Evolutionary conservation across 2,888 invertebrate genomes (phyloP), one percentile per base, ranked within the genome.

Genomic region (Caenorhabditis sinica): DNA sequence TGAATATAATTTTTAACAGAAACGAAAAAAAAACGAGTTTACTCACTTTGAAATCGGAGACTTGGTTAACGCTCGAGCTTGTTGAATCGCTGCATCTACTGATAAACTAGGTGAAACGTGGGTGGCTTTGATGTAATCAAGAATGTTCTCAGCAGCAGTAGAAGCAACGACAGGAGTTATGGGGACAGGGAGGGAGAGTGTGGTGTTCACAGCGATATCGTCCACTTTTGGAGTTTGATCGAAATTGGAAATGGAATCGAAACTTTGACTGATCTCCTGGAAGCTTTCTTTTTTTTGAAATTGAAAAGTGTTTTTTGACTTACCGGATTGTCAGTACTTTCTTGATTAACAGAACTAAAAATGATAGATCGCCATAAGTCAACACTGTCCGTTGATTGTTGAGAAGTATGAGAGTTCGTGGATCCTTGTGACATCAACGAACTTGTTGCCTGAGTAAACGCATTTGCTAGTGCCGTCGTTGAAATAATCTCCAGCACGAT

Each of bases 401-500:
- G 83, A 8, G 83, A 80, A 61, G 68, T 66, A 13, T 73, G 77
- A 4, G 83, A 84, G 25, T 71, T 53, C 3, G 74, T 69, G 33
- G 83, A 83, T 36, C 72, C 73, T 43, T 83, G 83, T 9, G 83
- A 77, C 20, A 76, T 72, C 17, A 77, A n/a, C 5, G 80, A 65
- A 15, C 53, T 77, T 0, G 58, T 66, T 13, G 71, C 75, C 40
- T 82, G 81, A 53, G 49, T 83, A n/a, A 79, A 74, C n/a, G 83
- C 61, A 40, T 80, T 83, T 9, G 74, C 79, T 0, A 83, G 73
- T 2, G 83, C 69, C 15, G 85, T 82, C 23, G 85, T 82, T 43
- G 77, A 72, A 11, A 85, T 82, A 28, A 85, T 82, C 13, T 85
- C 85, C 28, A 85, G 61, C 5, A 85, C 85, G 17, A 85, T 82